Evolutionary conservation across 2,797 vertebrate species (phyloP).

Genomic region (Pampus argenteus): DNA sequence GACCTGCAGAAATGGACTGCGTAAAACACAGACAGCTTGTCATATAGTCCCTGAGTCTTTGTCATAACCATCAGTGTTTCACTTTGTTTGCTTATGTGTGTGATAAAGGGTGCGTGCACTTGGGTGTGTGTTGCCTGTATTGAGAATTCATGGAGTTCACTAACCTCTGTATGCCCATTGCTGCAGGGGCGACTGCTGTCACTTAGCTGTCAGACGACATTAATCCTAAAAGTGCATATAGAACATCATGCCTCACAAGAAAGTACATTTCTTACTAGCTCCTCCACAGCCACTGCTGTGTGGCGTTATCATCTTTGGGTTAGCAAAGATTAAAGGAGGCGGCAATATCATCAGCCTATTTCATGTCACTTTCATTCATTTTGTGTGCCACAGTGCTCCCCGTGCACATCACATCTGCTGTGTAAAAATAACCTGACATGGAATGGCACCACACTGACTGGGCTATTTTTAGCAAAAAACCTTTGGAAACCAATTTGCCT

Average conservation of each 20-base stretch:
- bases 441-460: conserved; percentile 42
- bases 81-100: conserved; percentile 31
- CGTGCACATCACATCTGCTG: conserved; percentile 54
- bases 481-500: conserved; percentile 69
- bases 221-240: conserved; percentile 45
- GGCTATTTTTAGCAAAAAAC: conserved; percentile 72
- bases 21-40: conserved; percentile 51
- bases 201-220: conserved; percentile 76
- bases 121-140: conserved; percentile 22
- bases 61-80: conserved; percentile 29
- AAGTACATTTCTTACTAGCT: conserved; percentile 33
- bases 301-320: conserved; percentile 26
- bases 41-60: conserved; percentile 36
- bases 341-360: conserved; percentile 34
- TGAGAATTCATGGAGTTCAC: conserved; percentile 38
- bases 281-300: conserved; percentile 16
- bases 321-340: conserved; percentile 54
- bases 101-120: neutral
- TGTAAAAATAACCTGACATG: conserved; percentile 64
- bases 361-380: conserved; percentile 47
- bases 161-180: conserved; percentile 42
- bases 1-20: conserved; percentile 47
- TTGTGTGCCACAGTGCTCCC: conserved; percentile 40
- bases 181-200: conserved; percentile 68
- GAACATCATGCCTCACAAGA: conserved; percentile 42